These are phyloP conservation scores for Serrognathus titanus DNA, from an alignment of 2,888 invertebrate genomes.

Conservation along the genomic window DNA sequence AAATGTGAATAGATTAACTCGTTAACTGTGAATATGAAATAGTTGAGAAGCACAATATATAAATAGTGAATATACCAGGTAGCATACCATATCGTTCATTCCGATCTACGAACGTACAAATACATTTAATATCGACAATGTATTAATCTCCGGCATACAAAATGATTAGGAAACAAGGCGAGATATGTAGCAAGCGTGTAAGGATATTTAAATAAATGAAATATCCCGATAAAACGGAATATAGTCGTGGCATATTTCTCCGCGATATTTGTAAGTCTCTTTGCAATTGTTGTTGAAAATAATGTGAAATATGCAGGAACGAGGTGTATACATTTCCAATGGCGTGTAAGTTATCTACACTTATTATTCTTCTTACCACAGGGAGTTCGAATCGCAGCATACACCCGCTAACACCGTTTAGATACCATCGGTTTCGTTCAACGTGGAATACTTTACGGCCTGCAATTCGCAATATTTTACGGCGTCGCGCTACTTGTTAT, in stretches of 20 bases:
- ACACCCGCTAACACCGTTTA: slow-evolving; percentile 6
- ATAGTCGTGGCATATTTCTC: slow-evolving; percentile 2
- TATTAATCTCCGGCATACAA: neutral
- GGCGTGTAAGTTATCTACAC: slow-evolving; percentile 22
- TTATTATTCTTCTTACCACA: slow-evolving; percentile 18
- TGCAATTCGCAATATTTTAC: slow-evolving; percentile 9
- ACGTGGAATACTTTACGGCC: slow-evolving; percentile 9
- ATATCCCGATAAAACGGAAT: neutral
- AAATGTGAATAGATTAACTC: too few relatives aligned
- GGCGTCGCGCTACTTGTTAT: slow-evolving; percentile 10
- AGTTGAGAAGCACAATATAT: too few relatives aligned
- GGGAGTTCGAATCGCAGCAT: slow-evolving; percentile 3
- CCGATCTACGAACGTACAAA: neutral
- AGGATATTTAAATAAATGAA: neutral
- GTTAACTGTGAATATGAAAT: too few relatives aligned
- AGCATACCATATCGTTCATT: too few relatives aligned
- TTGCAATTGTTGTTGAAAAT: slow-evolving; percentile 2
- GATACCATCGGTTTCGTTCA: slow-evolving; percentile 11
- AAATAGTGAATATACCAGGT: too few relatives aligned
- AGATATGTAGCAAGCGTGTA: neutral
- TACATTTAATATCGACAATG: neutral
- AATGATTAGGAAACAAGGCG: neutral
- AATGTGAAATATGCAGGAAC: slow-evolving; percentile 18
- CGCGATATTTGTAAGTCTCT: neutral
- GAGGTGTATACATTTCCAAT: slow-evolving; percentile 22